Percentiles rank a stretch among this genome's conserved stretches.
These are phyloP conservation scores for Zeuzera pyrina DNA, from an alignment of 2,888 invertebrate genomes.

Conservation along the genomic window DNA sequence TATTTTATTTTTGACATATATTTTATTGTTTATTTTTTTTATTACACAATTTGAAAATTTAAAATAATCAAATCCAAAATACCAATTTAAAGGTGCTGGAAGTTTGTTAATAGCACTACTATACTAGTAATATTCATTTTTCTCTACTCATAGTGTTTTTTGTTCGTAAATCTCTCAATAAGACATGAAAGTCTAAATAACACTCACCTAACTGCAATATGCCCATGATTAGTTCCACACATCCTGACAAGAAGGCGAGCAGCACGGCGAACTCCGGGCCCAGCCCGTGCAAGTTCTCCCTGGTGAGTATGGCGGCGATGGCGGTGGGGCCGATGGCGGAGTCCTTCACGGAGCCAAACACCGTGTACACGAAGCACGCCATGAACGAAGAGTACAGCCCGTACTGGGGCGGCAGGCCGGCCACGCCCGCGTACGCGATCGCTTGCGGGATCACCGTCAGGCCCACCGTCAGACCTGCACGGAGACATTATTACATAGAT, in stretches of 20 bases:
- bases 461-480: slow-evolving; percentile 76
- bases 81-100: too few species aligned
- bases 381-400: slow-evolving; percentile 96
- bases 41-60: too few species aligned
- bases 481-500: neutral
- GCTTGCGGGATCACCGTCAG: slow-evolving; percentile 89
- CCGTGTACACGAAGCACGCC: slow-evolving; percentile 92
- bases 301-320: slow-evolving; percentile 85
- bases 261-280: slow-evolving; percentile 82
- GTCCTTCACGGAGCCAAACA: slow-evolving; percentile 84
- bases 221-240: slow-evolving; percentile 81
- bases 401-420: slow-evolving; percentile 82
- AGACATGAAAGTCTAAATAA: too few species aligned
- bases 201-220: slow-evolving; percentile 79
- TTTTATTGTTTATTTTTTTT: too few species aligned
- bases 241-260: slow-evolving; percentile 80
- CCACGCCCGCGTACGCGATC: slow-evolving; percentile 87
- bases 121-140: too few species aligned
- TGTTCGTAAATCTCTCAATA: too few species aligned
- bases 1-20: too few species aligned
- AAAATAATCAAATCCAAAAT: too few species aligned
- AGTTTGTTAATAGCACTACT: too few species aligned
- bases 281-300: slow-evolving; percentile 80
- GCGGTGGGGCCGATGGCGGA: slow-evolving; percentile 90
- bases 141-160: too few species aligned